These are phyloP conservation scores for Cheilosia vulpina DNA, from an alignment of 2,888 invertebrate species.

Conservation along the genomic window DNA sequence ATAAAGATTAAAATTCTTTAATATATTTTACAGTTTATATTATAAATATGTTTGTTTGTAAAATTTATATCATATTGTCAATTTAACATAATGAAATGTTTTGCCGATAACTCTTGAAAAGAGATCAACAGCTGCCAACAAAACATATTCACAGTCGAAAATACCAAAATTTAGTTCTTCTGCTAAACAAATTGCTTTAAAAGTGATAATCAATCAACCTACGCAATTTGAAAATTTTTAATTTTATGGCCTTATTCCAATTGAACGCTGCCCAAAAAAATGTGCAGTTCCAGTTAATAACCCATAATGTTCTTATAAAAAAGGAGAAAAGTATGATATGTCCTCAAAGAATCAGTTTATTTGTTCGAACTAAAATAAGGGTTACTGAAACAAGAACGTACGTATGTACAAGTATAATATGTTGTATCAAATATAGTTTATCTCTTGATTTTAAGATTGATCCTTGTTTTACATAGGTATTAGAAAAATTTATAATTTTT, in stretches of 20 bases:
- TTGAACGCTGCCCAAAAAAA: conserved; percentile 63
- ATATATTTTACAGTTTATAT: conserved; percentile 67
- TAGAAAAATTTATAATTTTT: conserved; percentile 69
- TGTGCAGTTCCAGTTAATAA: conserved; percentile 65
- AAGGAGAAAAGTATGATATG: conserved; percentile 72
- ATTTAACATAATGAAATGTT: conserved; percentile 74
- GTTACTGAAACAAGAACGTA: conserved; percentile 62
- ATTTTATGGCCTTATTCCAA: conserved; percentile 49
- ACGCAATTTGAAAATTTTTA: conserved; percentile 60
- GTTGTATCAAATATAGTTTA: conserved; percentile 75
- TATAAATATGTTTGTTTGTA: conserved; percentile 75
- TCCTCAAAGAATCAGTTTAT: conserved; percentile 73
- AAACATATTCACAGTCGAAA: conserved; percentile 73
- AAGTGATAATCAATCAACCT: conserved; percentile 60
- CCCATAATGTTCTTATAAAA: conserved; percentile 59
- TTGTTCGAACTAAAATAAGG: conserved; percentile 64
- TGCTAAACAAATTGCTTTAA: conserved; percentile 63
- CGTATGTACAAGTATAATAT: conserved; percentile 73
- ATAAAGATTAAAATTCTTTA: conserved; percentile 74
- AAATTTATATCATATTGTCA: conserved; percentile 75
- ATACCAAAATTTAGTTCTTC: conserved; percentile 69
- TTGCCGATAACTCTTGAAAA: conserved; percentile 60
- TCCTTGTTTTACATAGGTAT: conserved; percentile 71
- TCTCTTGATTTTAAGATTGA: conserved; percentile 74
- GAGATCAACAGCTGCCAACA: conserved; percentile 52